Base-by-base conservation (phyloP, 23 tunicate species). In the Botrylloides violaceus region DNA sequence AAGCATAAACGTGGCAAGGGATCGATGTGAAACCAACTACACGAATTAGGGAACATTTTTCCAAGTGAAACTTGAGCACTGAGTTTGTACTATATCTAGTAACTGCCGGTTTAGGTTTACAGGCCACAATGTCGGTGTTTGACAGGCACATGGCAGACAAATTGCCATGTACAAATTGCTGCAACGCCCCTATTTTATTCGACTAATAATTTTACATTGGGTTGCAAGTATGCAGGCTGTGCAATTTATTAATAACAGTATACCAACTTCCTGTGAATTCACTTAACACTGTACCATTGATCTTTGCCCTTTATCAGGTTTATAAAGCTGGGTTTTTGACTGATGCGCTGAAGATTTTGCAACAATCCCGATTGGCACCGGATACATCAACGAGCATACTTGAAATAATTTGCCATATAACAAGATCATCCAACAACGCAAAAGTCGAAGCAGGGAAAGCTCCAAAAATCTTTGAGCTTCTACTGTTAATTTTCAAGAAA, bases 401-500 rank as follows among this genome's bases (percentile, higher is more conserved):
- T 32, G 20, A 71, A 9, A 48, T 79, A 3, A 49, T 80, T 34
- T 75, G 94, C 19, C 64, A 73, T 33, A 68, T 86, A 4, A 77
- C 85, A 2, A 19, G 24, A 9, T 50, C 43, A 6, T 80, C 85
- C 3, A 65, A 70, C 23, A 66, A 74, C 3, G 36, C 78, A 24
- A 80, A 86, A 65, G 80, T 79, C 33, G 66, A 84, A 36, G 75
- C 80, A 1, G 77, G 94, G 28, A 50, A 27, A 25, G 75, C 85
- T 1, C 50, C 80, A 0, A 64, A 60, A 24, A 48, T 86, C 19
- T 86, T 86, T 55, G 83, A 80, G 25, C 59, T 71, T 49, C 58
- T 86, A 9, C 78, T n/a, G 36, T 55, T 61, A 5, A 47, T 86
- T 33, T 80, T 80, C 34, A 65, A 86, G 19, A 75, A 79, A n/a